phyloP scores from a whole-genome alignment of 2,797 vertebrate genomes.

The Silurus lanzhouensis region DNA sequence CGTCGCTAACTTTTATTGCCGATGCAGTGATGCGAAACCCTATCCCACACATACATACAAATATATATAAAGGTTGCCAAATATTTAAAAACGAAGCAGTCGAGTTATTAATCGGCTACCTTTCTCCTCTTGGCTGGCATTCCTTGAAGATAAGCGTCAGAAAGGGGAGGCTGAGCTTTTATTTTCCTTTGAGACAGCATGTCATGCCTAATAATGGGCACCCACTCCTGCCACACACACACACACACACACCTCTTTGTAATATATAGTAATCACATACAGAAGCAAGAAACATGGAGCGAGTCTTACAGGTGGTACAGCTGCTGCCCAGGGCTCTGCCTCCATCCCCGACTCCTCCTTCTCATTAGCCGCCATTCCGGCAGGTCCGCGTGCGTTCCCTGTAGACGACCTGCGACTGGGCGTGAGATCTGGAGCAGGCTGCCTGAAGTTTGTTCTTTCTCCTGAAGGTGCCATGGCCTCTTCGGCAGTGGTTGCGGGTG shows the following conservation, averaged over 20 bases:
- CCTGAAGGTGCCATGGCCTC: conserved; percentile 82
- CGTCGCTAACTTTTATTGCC: too few species aligned
- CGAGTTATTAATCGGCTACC: conserved; percentile 65
- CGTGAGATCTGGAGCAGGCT: conserved; percentile 60
- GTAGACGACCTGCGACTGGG: conserved; percentile 62
- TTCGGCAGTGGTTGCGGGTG: conserved; percentile 87
- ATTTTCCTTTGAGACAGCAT: conserved; percentile 89
- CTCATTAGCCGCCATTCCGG: conserved; percentile 64
- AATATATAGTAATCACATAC: background rate
- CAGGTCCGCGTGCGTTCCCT: conserved; percentile 68
- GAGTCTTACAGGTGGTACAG: conserved; percentile 83
- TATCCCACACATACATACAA: too few species aligned
- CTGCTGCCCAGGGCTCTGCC: conserved; percentile 84
- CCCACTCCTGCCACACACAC: conserved; percentile 81
- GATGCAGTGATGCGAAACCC: too few species aligned
- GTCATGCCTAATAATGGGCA: conserved; percentile 90
- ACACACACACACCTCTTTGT: background rate
- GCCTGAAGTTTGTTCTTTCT: conserved; percentile 63
- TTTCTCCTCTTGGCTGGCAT: conserved; percentile 94
- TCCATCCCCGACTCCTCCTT: conserved; percentile 75
- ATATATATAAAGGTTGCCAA: too few species aligned
- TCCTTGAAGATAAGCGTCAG: conserved; percentile 89
- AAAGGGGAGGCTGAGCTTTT: conserved; percentile 88
- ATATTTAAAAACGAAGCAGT: too few species aligned
- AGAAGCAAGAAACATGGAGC: background rate